Conservation (phyloP, 2,797 vertebrate species). For the Pipistrellus kuhlii region DNA sequence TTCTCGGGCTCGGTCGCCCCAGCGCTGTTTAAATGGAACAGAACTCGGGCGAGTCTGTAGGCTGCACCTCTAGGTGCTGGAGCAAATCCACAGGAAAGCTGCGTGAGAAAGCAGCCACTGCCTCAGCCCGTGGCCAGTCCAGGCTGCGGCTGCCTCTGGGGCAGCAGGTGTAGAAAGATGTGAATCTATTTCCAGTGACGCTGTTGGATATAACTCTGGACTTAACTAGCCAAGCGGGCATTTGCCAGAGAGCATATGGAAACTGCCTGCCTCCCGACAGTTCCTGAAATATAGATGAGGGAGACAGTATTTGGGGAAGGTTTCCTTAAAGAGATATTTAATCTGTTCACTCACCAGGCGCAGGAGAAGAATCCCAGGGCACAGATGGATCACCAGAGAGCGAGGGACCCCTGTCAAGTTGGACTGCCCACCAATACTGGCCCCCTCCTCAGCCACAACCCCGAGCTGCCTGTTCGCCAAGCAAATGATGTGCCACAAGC, state of each 20-base stretch:
- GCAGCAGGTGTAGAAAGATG: not conserved
- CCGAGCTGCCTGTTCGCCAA: not conserved
- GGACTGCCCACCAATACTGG: not conserved
- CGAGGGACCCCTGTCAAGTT: not conserved
- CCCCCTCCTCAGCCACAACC: not conserved
- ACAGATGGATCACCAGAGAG: constrained; percentile 39
- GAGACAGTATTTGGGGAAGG: not conserved
- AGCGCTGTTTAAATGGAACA: not conserved
- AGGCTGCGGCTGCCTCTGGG: accelerated
- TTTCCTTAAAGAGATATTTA: constrained; percentile 4
- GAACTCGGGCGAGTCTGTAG: not conserved
- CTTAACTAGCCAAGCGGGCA: not conserved
- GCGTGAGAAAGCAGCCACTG: not conserved
- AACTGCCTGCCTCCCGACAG: not conserved
- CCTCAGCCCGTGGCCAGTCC: not conserved
- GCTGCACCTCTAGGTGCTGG: not conserved
- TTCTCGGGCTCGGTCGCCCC: not conserved
- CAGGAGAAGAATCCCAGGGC: not conserved
- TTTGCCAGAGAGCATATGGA: not conserved
- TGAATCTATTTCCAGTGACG: not conserved
- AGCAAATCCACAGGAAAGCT: not conserved
- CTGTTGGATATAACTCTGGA: not conserved
- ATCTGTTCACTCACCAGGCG: not conserved
- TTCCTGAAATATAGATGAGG: constrained; percentile 33
- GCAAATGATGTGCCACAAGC: not conserved